Conservation (phyloP, 2,797 vertebrate species). For the Allenopithecus nigroviridis region DNA sequence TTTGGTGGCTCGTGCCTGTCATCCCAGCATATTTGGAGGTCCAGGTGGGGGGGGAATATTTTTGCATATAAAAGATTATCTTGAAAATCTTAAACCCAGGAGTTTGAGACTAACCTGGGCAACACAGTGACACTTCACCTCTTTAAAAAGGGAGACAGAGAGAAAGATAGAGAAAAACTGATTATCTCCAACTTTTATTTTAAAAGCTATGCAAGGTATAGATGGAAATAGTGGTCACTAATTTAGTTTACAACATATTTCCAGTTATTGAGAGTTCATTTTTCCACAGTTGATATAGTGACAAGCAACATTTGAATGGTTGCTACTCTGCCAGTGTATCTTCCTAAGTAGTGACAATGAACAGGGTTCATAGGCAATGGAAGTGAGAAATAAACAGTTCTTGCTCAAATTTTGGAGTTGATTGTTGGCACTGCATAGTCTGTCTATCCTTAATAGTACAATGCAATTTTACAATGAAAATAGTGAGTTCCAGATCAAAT, state of each 20-base stretch:
- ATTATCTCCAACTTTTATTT: neutral
- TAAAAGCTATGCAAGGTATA: neutral
- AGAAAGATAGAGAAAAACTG: no score
- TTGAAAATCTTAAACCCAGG: neutral
- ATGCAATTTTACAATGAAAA: neutral
- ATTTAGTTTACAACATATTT: neutral
- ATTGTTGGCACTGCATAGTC: neutral
- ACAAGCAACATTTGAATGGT: neutral
- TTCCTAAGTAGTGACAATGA: neutral
- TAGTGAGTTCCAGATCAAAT: neutral
- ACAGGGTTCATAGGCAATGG: neutral
- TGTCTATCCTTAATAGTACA: neutral
- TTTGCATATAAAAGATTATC: neutral
- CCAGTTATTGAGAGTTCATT: neutral
- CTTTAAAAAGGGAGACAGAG: no score
- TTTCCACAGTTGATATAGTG: neutral
- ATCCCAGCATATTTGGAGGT: neutral
- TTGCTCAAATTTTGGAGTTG: neutral
- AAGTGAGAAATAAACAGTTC: neutral
- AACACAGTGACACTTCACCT: neutral
- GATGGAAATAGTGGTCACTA: neutral
- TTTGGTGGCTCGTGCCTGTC: neutral
- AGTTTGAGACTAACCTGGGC: neutral
- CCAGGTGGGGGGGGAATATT: neutral
- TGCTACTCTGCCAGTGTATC: neutral